Evolutionary conservation across 2,113 vertebrate genomes (phyloP).

Genomic region (Oxyruncus cristatus): DNA sequence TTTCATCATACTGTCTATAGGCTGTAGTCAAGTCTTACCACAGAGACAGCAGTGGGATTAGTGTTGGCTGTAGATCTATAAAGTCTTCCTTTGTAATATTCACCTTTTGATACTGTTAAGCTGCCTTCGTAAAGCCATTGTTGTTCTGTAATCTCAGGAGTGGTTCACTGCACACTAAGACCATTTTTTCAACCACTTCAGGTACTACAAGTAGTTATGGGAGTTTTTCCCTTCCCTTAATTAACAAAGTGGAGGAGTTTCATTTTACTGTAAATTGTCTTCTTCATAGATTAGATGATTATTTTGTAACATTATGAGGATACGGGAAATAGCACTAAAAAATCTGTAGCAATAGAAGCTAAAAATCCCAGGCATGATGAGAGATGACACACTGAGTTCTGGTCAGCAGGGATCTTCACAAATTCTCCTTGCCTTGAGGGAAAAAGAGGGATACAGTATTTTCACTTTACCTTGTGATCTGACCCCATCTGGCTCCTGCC

Average conservation of each 20-base stretch:
- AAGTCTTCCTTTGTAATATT: neutral
- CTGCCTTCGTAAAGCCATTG: neutral
- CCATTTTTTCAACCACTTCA: neutral
- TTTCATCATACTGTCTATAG: neutral
- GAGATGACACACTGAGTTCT: neutral
- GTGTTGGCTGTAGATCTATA: neutral
- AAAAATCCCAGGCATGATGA: neutral
- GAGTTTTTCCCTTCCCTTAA: neutral
- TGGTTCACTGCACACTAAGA: neutral
- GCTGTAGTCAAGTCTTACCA: neutral
- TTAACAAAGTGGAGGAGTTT: neutral
- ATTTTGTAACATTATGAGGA: neutral
- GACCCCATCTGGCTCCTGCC: neutral
- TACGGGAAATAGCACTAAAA: neutral
- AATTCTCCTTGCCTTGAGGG: neutral
- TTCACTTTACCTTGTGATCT: neutral
- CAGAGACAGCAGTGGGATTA: neutral
- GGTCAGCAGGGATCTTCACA: neutral
- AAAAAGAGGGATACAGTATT: neutral
- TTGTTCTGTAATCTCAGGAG: neutral
- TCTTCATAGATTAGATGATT: neutral
- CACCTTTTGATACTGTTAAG: neutral
- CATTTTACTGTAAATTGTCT: neutral
- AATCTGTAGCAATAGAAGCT: neutral
- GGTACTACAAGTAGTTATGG: neutral